These are phyloP conservation scores for Hemichromis elongatus DNA, from an alignment of 2,113 vertebrate species.

Conservation along the genomic window DNA sequence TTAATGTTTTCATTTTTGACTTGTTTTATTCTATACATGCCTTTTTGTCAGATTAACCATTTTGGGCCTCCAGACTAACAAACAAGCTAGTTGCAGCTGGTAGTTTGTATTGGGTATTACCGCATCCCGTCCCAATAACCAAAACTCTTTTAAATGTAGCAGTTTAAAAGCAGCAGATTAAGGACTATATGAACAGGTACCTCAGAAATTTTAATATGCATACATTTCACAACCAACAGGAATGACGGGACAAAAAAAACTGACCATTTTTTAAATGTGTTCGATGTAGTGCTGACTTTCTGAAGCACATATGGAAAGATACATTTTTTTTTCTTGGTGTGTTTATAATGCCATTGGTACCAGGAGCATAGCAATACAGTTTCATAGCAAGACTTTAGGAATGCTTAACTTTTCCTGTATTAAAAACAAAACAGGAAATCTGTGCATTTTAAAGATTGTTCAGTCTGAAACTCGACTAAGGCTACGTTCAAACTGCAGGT, in stretches of 20 bases:
- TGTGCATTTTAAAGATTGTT: background rate
- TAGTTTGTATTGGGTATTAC: background rate
- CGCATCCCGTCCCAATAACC: background rate
- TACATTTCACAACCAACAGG: background rate
- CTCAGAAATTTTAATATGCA: background rate
- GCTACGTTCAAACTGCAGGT: too few species aligned
- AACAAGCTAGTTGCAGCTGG: background rate
- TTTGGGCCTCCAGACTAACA: rapidly evolving
- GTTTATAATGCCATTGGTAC: background rate
- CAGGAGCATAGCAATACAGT: background rate
- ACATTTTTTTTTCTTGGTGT: too few species aligned
- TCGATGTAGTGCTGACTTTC: background rate
- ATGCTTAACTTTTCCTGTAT: too few species aligned
- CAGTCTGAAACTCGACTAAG: background rate
- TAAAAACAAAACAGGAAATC: background rate
- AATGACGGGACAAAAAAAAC: background rate
- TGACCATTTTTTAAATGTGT: background rate
- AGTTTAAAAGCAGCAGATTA: background rate
- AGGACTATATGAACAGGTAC: background rate
- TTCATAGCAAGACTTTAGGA: background rate
- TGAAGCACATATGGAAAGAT: background rate
- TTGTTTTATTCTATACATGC: background rate
- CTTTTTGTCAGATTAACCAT: background rate
- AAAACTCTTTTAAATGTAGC: background rate
- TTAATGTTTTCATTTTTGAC: background rate